Conservation (phyloP, 37 sponge, comb jelly and placozoan genomes). For the Bolinopsis microptera region DNA sequence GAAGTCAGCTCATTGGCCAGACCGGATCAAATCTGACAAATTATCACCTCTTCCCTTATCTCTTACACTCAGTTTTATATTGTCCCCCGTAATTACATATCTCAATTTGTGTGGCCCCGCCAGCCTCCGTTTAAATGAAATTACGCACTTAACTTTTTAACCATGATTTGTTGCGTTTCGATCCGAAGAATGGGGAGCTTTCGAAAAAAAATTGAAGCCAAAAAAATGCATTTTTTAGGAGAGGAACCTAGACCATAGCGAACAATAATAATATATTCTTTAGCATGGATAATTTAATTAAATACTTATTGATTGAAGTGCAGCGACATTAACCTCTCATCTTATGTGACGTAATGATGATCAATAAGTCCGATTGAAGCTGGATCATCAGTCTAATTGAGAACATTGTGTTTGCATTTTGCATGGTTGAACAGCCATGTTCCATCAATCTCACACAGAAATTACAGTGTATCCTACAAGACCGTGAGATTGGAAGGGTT, state of each 20-base stretch:
- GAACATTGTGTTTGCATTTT: not conserved
- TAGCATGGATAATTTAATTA: no score
- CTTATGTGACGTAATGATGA: not conserved
- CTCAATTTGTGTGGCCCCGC: not conserved
- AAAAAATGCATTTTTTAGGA: no score
- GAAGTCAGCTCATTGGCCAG: not conserved
- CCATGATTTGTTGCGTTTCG: not conserved
- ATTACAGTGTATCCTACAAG: not conserved
- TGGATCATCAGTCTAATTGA: not conserved
- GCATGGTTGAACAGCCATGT: not conserved
- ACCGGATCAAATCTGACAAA: not conserved
- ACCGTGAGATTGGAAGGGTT: not conserved
- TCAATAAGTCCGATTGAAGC: not conserved
- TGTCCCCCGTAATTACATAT: not conserved
- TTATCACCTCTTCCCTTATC: not conserved
- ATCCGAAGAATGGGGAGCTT: not conserved
- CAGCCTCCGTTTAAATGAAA: not conserved
- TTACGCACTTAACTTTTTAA: not conserved
- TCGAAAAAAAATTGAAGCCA: not conserved
- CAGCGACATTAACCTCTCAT: no score
- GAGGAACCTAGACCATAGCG: no score
- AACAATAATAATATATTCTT: no score
- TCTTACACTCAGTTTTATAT: not conserved
- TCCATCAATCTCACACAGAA: not conserved
- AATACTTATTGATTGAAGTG: no score